phyloP scores from a whole-genome alignment of 2,113 vertebrate genomes.

The Procavia capensis region DNA sequence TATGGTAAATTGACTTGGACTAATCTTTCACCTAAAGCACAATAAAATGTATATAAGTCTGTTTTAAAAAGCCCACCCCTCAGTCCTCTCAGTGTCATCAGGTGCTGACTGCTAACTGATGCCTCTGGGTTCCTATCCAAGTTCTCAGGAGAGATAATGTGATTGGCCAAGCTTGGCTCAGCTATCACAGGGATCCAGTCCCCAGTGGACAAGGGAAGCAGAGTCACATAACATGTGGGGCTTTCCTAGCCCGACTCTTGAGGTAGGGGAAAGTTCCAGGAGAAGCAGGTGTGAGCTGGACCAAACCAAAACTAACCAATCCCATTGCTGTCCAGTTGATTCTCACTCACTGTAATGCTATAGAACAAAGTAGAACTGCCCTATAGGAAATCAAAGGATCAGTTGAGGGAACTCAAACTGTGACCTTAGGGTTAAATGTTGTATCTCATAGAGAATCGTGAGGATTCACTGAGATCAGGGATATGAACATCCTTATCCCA shows the following conservation, averaged over 20 bases:
- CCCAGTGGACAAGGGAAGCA: background rate
- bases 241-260: background rate
- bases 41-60: too few relatives aligned
- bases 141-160: background rate
- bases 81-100: background rate
- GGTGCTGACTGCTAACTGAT: background rate
- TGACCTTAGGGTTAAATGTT: too few relatives aligned
- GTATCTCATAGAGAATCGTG: background rate
- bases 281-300: background rate
- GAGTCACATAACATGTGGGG: background rate
- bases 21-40: too few relatives aligned
- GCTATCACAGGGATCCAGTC: background rate
- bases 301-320: too few relatives aligned
- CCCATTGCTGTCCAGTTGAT: too few relatives aligned
- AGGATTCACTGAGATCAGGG: background rate
- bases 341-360: too few relatives aligned
- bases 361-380: too few relatives aligned
- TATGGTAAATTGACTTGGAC: too few relatives aligned
- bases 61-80: too few relatives aligned
- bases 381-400: too few relatives aligned
- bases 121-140: background rate
- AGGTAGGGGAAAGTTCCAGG: background rate
- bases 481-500: background rate
- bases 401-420: too few relatives aligned
- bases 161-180: background rate